Evolutionary conservation across 23 tunicate genomes (phyloP), one percentile per base, ranked within the genome.

Genomic region (Clavelina lepadiformis): DNA sequence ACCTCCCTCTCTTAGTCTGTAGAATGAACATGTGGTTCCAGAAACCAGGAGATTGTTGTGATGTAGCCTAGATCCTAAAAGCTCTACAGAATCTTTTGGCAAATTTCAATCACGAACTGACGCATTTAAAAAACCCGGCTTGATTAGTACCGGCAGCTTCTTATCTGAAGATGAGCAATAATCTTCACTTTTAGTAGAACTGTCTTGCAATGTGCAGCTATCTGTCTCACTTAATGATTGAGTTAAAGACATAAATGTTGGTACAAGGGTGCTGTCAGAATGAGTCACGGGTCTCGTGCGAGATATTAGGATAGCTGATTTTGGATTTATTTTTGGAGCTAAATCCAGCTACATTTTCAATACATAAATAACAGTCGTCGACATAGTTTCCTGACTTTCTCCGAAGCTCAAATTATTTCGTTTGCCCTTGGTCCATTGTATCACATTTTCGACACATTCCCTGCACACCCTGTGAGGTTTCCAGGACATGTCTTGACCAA

Each of bases 281-380:
- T 58, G 35, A 58, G 65, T 36, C 32, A 58, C 65, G 65, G 65
- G 32, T 58, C 32, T 36, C 65, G 13, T 15, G 6, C 35, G 65
- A 38, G 32, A 58, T 36, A 38, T 58, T 28, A 30, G 35, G 65
- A 5, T 58, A 58, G 38, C 32, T 58, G 65, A 58, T 58, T 15
- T 58, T 58, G 36, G 38, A 24, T 58, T 58, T 58, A 18, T 38
- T 58, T 58, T 58, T 58, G 8, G 65, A 58, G 65, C 65, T 58
- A 38, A 58, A 58, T 30, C 35, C 65, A 28, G 35, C 35, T 6
- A 58, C 65, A 58, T 58, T 29, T 8, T 36, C 32, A 36, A 58
- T 58, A 58, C 65, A 58, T 15, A 58, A 58, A 58, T 58, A 58
- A 58, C 65, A 58, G 32, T 58, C 36, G 35, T 58, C 35, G 32